Evolutionary conservation across 2,888 invertebrate genomes (phyloP), one percentile per base, ranked within the genome.

Genomic region (Eucera pruinosa): DNA sequence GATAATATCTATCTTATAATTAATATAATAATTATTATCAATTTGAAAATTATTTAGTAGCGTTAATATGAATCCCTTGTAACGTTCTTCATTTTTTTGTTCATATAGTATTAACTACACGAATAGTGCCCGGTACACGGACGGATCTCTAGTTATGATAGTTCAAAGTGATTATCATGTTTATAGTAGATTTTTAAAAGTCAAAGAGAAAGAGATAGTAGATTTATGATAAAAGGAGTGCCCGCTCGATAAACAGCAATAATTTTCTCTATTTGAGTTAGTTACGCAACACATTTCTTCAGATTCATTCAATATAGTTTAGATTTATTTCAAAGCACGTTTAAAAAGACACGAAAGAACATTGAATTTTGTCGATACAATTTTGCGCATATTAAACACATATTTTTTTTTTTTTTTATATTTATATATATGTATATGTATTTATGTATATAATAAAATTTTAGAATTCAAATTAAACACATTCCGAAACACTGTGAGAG

Each of bases 111-210:
- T 78, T 69, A 47, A 58, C 80, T 80, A 67, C 68, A 78, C 70
- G 54, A 81, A 83, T 81, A 82, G 80, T 87, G 85, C 80, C 89
- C 86, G 87, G 82, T 82, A 77, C 80, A 81, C 85, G 89, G 88
- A 89, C 89, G 88, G 89, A 89, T 86, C 71, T 85, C 84, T 87
- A 88, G 76, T 33, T 61, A 57, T 62, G 70, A 78, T 73, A 81
- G 67, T 71, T 68, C 36, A 55, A 80, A 80, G 70, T 78, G 68
- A 76, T 78, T 82, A 85, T 76, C 71, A 80, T 76, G 73, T 72
- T 64, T 65, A 57, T 77, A 68, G 43, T 71, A n/a, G n/a, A n/a
- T n/a, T n/a, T 71, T 71, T 69, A 66, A 64, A 65, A 71, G 55
- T 72, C 62, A 60, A 57, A 69, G 76, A 78, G 76, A 78, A 76